A percentile compares a stretch with the other conserved stretches of the same genome.
These are phyloP conservation scores for Diplolepis rosae DNA, from an alignment of 2,888 invertebrate genomes.

Conservation along the genomic window DNA sequence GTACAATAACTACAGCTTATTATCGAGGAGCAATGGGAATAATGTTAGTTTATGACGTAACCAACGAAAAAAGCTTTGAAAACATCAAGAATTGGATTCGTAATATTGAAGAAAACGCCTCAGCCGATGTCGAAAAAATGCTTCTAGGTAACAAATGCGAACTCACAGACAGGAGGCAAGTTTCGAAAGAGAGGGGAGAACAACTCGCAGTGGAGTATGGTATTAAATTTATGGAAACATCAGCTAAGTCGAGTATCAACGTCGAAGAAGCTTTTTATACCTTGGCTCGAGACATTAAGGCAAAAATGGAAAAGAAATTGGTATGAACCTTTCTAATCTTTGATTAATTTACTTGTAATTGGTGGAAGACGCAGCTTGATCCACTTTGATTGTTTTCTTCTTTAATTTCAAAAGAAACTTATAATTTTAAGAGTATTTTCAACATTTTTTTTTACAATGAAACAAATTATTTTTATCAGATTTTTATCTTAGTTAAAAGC, in stretches of 20 bases:
- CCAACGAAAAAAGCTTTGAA: conserved; percentile 99
- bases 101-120: conserved; percentile 99
- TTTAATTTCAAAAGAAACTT: conserved; percentile 1
- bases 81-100: conserved; percentile 99
- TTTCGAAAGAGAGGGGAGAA: conserved; percentile 96
- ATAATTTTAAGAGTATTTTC: conserved; percentile 5
- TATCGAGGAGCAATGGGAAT: conserved; percentile 99
- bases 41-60: conserved; percentile 99
- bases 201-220: conserved; percentile 98
- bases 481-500: neutral
- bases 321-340: conserved; percentile 76
- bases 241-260: conserved; percentile 97
- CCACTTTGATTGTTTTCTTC: no score
- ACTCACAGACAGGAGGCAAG: conserved; percentile 94
- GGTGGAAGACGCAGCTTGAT: conserved; percentile 29
- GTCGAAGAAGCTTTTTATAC: conserved; percentile 99
- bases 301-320: conserved; percentile 98
- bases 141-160: conserved; percentile 99
- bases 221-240: conserved; percentile 99
- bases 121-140: conserved; percentile 99
- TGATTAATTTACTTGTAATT: conserved; percentile 27
- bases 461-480: neutral
- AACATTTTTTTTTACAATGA: conserved; percentile 30
- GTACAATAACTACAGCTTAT: conserved; percentile 99
- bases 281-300: conserved; percentile 97